Conservation (phyloP, 1,140 invertebrate genomes). For the Drosophila pallidifrons region DNA sequence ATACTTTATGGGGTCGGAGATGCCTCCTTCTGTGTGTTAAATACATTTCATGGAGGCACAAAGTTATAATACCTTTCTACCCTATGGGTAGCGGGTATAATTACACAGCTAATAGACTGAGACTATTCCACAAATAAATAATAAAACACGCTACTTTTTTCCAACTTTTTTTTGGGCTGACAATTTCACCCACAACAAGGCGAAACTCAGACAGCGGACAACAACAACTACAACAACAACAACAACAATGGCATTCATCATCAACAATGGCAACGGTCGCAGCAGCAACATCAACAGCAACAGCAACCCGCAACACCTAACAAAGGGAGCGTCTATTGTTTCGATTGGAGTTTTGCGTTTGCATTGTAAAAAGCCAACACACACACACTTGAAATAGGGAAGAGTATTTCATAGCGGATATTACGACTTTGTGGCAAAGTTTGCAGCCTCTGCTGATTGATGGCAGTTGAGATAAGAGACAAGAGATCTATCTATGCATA, state of each 20-base stretch:
- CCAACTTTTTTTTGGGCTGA: constrained; percentile 43
- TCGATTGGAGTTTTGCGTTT: constrained; percentile 35
- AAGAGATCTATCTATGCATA: no score
- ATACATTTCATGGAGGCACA: no score
- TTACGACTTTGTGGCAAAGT: background rate
- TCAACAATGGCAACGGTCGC: background rate
- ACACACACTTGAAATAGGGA: background rate
- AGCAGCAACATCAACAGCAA: constrained; percentile 12
- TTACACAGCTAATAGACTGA: constrained; percentile 1
- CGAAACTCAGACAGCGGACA: constrained; percentile 37
- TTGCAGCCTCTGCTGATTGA: background rate
- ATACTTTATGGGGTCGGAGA: no score
- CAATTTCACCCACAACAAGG: constrained; percentile 78
- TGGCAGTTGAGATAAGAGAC: no score
- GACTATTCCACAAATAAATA: constrained; percentile 10
- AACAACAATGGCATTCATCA: constrained; percentile 48
- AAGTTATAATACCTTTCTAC: no score
- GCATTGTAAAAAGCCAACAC: constrained; percentile 19
- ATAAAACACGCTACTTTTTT: no score
- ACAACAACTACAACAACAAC: constrained; percentile 39
- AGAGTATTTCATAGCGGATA: constrained; percentile 23
- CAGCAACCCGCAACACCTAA: constrained; percentile 23
- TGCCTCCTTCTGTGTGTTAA: no score
- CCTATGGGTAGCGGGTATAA: no score
- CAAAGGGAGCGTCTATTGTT: constrained; percentile 51